Conservation (phyloP, 2,113 vertebrate genomes). For the Eolophus roseicapilla region DNA sequence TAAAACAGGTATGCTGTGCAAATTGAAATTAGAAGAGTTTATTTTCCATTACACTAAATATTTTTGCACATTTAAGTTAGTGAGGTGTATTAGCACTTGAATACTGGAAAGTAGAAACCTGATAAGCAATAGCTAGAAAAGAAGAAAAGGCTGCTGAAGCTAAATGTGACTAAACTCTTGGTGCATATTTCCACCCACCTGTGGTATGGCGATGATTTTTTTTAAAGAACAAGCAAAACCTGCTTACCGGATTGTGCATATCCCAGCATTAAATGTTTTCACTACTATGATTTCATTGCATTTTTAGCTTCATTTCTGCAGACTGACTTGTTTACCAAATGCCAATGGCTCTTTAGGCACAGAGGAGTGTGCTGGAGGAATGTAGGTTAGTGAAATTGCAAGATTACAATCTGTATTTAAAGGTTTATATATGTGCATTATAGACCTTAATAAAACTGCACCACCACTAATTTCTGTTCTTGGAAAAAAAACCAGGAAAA, state of each 20-base stretch:
- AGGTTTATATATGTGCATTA: background rate
- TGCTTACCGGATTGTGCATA: background rate
- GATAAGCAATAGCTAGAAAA: background rate
- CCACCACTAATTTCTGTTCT: background rate
- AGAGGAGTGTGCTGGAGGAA: background rate
- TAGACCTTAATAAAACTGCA: background rate
- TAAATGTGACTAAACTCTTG: background rate
- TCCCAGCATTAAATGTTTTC: background rate
- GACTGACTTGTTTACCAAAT: background rate
- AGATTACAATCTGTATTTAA: background rate
- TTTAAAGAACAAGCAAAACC: background rate
- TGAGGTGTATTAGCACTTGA: background rate
- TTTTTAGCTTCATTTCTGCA: background rate
- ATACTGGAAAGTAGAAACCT: background rate
- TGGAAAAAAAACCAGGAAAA: background rate
- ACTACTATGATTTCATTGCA: background rate
- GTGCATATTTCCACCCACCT: fast-evolving
- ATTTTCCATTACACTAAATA: background rate
- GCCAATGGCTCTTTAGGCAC: background rate
- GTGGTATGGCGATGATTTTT: background rate
- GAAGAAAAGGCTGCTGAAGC: background rate
- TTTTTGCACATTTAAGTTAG: background rate
- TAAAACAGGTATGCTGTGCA: background rate
- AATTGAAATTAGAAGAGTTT: constrained; percentile 23
- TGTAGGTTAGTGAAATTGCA: background rate